Percentiles rank a stretch among this genome's conserved stretches.
phyloP scores from a whole-genome alignment of 2,888 invertebrate genomes.

The Crematogaster levior region DNA sequence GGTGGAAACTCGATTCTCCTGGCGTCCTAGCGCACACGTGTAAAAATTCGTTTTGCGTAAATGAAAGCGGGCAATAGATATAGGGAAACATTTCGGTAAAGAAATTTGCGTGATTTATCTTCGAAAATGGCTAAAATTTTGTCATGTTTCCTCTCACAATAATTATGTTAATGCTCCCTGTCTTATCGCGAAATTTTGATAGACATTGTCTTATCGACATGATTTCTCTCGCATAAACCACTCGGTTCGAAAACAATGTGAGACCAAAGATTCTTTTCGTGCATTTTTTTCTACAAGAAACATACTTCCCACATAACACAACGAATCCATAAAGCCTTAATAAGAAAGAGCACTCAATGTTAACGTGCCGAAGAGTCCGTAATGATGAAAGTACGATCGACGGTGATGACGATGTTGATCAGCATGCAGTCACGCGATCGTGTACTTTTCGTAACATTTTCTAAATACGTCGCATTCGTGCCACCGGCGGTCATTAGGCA shows the following conservation, averaged over 20 bases:
- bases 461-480: constrained; percentile 48
- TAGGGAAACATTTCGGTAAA: constrained; percentile 16
- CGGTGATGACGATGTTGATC: background rate
- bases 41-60: constrained; percentile 55
- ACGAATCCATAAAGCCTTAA: background rate
- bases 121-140: constrained; percentile 7
- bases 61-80: constrained; percentile 32
- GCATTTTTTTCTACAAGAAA: background rate
- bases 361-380: background rate
- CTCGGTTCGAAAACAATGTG: background rate
- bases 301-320: background rate
- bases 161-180: background rate
- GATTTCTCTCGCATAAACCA: background rate
- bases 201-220: background rate
- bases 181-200: background rate
- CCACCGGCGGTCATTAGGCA: constrained; percentile 50
- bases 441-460: constrained; percentile 59
- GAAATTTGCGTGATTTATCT: constrained; percentile 7
- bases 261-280: background rate
- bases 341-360: background rate
- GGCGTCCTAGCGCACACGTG: constrained; percentile 27
- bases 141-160: background rate
- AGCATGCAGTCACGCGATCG: constrained; percentile 58
- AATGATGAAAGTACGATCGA: constrained; percentile 11
- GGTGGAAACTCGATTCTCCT: constrained; percentile 65